These are phyloP conservation scores for Lampris incognitus DNA, from an alignment of 2,113 vertebrate species.

Conservation along the genomic window DNA sequence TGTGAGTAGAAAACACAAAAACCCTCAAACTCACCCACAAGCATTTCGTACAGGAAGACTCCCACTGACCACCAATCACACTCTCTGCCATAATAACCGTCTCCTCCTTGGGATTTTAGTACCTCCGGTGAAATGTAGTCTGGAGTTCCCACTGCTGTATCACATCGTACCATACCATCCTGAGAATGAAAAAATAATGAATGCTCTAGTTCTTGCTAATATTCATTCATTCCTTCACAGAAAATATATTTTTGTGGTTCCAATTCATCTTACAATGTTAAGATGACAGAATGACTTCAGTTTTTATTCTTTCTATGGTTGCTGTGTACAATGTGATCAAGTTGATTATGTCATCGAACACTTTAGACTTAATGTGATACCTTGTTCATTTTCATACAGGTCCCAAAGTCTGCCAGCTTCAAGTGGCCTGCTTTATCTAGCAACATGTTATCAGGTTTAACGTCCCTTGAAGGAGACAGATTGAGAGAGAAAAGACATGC, in stretches of 20 bases:
- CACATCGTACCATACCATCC: conserved; percentile 99
- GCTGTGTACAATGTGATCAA: not conserved
- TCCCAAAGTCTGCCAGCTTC: conserved; percentile 99
- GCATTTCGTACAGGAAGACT: conserved; percentile 99
- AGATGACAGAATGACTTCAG: not conserved
- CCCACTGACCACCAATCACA: conserved; percentile 99
- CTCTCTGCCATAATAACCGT: conserved; percentile 97
- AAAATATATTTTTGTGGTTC: not conserved
- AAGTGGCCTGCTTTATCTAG: conserved; percentile 97
- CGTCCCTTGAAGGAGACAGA: conserved; percentile 86
- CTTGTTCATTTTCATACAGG: conserved; percentile 99
- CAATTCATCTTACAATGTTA: not conserved
- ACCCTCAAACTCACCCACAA: conserved; percentile 90
- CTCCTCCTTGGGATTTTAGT: conserved; percentile 97
- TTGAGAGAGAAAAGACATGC: conserved; percentile 45
- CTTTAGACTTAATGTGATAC: conserved; percentile 73
- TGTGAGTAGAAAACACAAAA: not conserved
- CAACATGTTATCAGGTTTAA: conserved; percentile 99
- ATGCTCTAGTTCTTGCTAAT: not conserved
- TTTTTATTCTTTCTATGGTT: not conserved
- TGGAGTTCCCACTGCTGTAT: conserved; percentile 97
- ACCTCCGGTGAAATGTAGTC: conserved; percentile 99
- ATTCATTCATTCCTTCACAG: not conserved
- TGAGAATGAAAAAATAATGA: conserved; percentile 54
- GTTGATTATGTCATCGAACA: not conserved